phyloP scores from a whole-genome alignment of 2,113 vertebrate genomes.

The Lasiurus borealis region DNA sequence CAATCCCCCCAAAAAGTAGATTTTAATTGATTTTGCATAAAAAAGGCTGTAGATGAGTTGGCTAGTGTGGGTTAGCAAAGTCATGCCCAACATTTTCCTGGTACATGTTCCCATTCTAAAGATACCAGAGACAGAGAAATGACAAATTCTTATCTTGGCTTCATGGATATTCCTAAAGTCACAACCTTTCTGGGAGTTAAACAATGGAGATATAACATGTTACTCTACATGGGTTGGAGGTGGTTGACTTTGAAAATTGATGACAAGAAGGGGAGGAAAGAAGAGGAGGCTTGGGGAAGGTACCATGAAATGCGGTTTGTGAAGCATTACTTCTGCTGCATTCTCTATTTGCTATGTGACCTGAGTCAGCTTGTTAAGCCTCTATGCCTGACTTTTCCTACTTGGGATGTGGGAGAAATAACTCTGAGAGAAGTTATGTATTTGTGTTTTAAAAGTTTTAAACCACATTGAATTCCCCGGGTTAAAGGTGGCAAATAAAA shows the following conservation, averaged over 20 bases:
- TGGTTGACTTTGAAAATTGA: not conserved
- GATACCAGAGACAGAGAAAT: not conserved
- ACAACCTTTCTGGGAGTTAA: not conserved
- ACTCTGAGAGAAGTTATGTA: not conserved
- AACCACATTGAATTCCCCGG: not conserved
- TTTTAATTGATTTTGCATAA: not conserved
- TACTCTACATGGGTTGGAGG: not conserved
- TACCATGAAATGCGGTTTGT: not conserved
- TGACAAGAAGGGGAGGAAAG: not conserved
- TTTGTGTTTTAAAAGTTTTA: not conserved
- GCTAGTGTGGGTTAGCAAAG: not conserved
- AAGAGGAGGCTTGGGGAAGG: not conserved
- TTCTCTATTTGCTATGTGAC: not conserved
- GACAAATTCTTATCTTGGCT: not conserved
- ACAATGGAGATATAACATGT: not conserved
- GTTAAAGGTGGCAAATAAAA: not conserved
- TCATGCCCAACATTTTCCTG: not conserved
- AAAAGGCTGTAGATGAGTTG: not conserved
- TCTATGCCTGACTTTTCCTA: not conserved
- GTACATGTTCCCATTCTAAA: not conserved
- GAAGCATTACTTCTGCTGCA: not conserved
- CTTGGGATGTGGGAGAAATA: not conserved
- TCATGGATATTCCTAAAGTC: not conserved
- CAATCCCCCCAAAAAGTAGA: not conserved
- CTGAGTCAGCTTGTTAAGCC: not conserved